Evolutionary conservation across 2,888 invertebrate genomes (phyloP), one percentile per base, ranked within the genome.

Genomic region (Oeneis ivallda): DNA sequence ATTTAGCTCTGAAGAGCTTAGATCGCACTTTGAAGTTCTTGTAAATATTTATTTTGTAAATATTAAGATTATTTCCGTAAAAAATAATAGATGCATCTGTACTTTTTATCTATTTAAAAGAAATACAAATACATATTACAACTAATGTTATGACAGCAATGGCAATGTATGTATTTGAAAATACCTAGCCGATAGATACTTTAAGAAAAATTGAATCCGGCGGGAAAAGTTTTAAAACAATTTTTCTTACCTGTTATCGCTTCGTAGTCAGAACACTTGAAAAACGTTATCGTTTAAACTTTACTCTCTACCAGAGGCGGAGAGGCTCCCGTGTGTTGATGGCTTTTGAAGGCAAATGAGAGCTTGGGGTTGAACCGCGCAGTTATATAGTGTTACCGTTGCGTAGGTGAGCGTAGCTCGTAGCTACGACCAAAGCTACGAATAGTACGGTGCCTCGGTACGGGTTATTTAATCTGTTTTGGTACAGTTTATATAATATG

Each of bases 331-430:
- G 83, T 76, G 76, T 79, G 75, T 70, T 73, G 75, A 75, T 75
- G 82, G 77, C 79, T 79, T 79, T 41, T 49, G 80, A 82, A 82
- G 80, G 79, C 84, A 89, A 90, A 89, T 90, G 89, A 87, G 81
- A 81, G 79, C 71, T 79, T 75, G 75, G 76, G 78, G 75, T 75
- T 75, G 75, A 75, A 75, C 75, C 71, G 78, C 71, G 76, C 74
- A 78, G 77, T 90, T 90, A 83, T 90, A 90, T 90, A 90, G 69
- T 67, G 75, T 72, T 75, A 75, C 70, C 70, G 73, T 75, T 79
- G 78, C 82, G 82, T 83, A 80, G 82, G 78, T 80, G 76, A 77
- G 54, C 64, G 64, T 43, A 52, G 39, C 61, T 47, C 70, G 69
- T 65, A 72, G 72, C 76, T 77, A 77, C 76, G 75, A 74, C 58